Conservation (phyloP, 1,140 invertebrate genomes). For the Mycetomoellerius zeteki region DNA sequence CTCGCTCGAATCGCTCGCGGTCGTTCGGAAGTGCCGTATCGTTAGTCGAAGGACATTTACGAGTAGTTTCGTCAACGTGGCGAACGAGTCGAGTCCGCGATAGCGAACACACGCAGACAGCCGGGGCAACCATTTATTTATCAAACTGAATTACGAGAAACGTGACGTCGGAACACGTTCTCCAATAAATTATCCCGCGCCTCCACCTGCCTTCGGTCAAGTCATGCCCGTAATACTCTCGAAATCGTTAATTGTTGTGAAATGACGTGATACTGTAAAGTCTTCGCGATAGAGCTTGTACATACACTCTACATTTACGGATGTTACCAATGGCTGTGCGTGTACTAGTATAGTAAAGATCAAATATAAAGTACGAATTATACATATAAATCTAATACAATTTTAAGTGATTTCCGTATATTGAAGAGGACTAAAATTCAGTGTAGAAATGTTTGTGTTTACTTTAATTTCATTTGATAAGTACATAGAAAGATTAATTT, state of each 20-base stretch:
- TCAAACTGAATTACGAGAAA: conserved; percentile 68
- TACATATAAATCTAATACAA: too few species aligned
- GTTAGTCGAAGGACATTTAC: conserved; percentile 61
- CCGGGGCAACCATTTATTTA: conserved; percentile 55
- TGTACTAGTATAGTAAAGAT: too few species aligned
- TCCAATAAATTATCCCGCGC: conserved; percentile 65
- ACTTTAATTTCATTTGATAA: too few species aligned
- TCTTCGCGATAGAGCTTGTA: background rate
- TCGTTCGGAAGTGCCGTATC: conserved; percentile 53
- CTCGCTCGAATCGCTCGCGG: conserved; percentile 27
- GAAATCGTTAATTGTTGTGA: conserved; percentile 16
- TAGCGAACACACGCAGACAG: conserved; percentile 34
- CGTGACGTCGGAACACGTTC: conserved; percentile 51
- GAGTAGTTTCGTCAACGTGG: conserved; percentile 51
- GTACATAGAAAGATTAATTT: too few species aligned
- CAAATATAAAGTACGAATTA: background rate
- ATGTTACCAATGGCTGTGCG: background rate
- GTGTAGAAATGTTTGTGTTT: too few species aligned
- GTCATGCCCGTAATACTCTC: background rate
- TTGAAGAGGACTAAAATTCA: too few species aligned
- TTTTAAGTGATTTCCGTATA: too few species aligned
- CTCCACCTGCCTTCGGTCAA: conserved; percentile 18
- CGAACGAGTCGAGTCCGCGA: conserved; percentile 8
- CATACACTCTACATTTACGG: background rate
- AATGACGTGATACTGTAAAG: background rate